A percentile compares a stretch with the other conserved stretches of the same genome.
Evolutionary conservation across 1,140 invertebrate species (phyloP).

Genomic region (Ooceraea biroi): DNA sequence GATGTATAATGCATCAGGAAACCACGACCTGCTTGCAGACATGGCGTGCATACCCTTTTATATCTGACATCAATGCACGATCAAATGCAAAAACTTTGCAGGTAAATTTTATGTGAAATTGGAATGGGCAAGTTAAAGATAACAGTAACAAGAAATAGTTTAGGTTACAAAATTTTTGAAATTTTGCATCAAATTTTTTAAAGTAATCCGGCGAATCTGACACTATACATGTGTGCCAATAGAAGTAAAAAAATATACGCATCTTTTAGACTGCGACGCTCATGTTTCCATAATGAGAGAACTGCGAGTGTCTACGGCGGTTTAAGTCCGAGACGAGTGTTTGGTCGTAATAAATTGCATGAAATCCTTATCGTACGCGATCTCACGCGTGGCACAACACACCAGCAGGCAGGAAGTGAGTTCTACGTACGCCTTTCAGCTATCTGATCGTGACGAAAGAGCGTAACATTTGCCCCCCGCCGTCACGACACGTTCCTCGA

Average conservation of each 20-base stretch:
- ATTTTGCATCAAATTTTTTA: too few relatives aligned
- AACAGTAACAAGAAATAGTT: too few relatives aligned
- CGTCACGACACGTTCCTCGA: constrained; percentile 50
- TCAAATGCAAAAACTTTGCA: background rate
- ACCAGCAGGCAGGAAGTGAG: constrained; percentile 23
- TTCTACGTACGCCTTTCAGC: constrained; percentile 34
- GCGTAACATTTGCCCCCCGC: constrained; percentile 42
- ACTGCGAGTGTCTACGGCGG: background rate
- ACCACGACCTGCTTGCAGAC: background rate
- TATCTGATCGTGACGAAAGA: constrained; percentile 60
- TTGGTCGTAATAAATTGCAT: constrained; percentile 35
- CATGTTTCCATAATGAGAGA: background rate
- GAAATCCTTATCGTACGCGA: constrained; percentile 27
- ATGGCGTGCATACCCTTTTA: background rate
- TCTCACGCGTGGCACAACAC: constrained; percentile 23
- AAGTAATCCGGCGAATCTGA: background rate
- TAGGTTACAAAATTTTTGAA: too few relatives aligned
- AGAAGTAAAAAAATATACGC: too few relatives aligned
- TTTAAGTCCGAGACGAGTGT: background rate
- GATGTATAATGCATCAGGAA: constrained; percentile 36
- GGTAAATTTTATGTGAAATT: too few relatives aligned
- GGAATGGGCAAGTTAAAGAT: too few relatives aligned
- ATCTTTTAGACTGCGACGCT: too few relatives aligned
- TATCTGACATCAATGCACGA: background rate
- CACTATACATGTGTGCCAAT: background rate